Evolutionary conservation across 2,888 invertebrate species (phyloP), one percentile per base, ranked within the genome.

Genomic region (Onchidella celtica): DNA sequence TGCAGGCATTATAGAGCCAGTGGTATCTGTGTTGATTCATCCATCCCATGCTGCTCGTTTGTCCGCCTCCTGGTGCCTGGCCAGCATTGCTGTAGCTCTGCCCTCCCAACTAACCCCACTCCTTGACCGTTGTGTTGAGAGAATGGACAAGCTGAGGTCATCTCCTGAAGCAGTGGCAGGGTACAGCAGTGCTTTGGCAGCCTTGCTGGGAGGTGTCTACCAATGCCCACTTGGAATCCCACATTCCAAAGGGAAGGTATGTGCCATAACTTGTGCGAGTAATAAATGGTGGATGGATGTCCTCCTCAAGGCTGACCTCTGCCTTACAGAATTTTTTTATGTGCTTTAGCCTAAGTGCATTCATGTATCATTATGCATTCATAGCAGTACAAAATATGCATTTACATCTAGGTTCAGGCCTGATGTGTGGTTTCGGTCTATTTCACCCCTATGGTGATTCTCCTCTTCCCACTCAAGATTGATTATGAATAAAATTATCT

Each of bases 71-170:
- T 98, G 98, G 97, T 97, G 98, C 93, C 94, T 98, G 83, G 96
- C 97, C 78, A 97, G 97, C 93, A 96, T 98, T 89, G 97, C 98
- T 90, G 96, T 97, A 38, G 98, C 99, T 55, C 96, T 98, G 76
- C 99, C 99, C 9, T 97, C 97, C 89, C 97, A 98, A 93, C 96
- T 98, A 89, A 97, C 99, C 61, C 98, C 98, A 4, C 94, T 99
- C 63, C 96, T 99, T 87, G 98, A 99, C 94, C 95, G 94, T 55
- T 93, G 93, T 87, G 89, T 92, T 84, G 91, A 91, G 80, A 88
- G 93, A 27, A 92, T 93, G 92, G 91, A 93, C 83, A 91, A 93
- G 96, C 96, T 97, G 94, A 95, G 97, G 86, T 96, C 97, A 21
- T 97, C 98, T 1, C 97, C 94, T 0, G 95, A 95, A 86, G 95